Base-by-base conservation (phyloP, 2,888 invertebrate species). In the Pseudococcus longispinus region DNA sequence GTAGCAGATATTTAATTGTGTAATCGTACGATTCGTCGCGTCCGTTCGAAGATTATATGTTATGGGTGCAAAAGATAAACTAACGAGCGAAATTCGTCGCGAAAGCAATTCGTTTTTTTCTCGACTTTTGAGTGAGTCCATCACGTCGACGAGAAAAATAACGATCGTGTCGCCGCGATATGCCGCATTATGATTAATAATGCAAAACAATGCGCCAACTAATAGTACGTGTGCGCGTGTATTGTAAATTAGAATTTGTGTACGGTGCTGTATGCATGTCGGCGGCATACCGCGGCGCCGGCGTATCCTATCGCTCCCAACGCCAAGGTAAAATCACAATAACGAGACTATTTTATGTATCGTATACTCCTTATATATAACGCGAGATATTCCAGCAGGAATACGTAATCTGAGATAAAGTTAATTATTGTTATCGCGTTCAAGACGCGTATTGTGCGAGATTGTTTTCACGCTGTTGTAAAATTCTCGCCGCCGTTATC, bases 401-500 rank as follows among this genome's bases (percentile, higher is more conserved):
- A 74, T 74, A 74, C 32, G 74, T 37, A 37, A 29, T 29, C 74
- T 74, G 6, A 74, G 74, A 74, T 74, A 74, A 74, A 74, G 74
- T 74, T 74, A 74, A 74, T 74, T 74, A 74, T 74, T 74, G 32
- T 18, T 37, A 37, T 74, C 32, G 29, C 18, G 29, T 74, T 37
- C 32, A 74, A 74, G 74, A 74, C 32, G 74, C n/a, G 60, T 60
- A 60, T 60, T 37, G 74, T n/a, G 26, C 26, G 9, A 74, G 74
- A 74, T 37, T 74, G 74, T 74, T 74, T 74, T 74, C 74, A 74
- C 74, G 74, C 32, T 74, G 74, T 74, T 74, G 74, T 74, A 74
- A 74, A 74, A 74, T 74, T 74, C 37, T 37, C 9, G 8, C 0
- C 0, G 37, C 32, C 60, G 60, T 60, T 60, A 60, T 23, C 60